phyloP scores from a whole-genome alignment of 2,888 invertebrate genomes.

The Pyrgus malvae region DNA sequence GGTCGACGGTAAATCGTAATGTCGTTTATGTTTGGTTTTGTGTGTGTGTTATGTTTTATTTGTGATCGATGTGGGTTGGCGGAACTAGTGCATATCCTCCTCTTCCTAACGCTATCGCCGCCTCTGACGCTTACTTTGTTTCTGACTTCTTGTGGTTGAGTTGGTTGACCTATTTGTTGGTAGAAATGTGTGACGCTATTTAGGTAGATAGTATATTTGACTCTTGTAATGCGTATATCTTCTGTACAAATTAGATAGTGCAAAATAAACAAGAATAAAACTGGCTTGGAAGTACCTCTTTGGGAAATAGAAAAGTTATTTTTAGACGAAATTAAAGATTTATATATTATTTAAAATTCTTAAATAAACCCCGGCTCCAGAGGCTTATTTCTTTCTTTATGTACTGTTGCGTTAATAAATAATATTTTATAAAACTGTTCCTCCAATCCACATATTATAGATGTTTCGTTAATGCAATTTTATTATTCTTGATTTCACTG shows the following conservation, averaged over 20 bases:
- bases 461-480: background rate
- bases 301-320: no score
- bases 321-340: background rate
- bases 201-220: background rate
- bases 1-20: slow-evolving; percentile 69
- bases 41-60: slow-evolving; percentile 36
- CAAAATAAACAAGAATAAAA: no score
- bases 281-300: no score
- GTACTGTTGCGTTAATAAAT: no score
- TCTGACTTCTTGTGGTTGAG: no score
- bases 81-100: slow-evolving; percentile 11
- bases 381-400: background rate
- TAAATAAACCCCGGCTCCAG: background rate
- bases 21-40: slow-evolving; percentile 46
- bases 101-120: slow-evolving; percentile 13
- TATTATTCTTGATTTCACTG: background rate
- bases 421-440: no score
- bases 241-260: no score
- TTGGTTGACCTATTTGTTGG: background rate
- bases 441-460: slow-evolving; percentile 21
- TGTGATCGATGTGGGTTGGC: slow-evolving; percentile 27
- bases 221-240: no score
- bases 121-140: slow-evolving; percentile 4
- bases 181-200: background rate
- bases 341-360: background rate